phyloP scores from a whole-genome alignment of 2,113 vertebrate species.

The Dascyllus trimaculatus region DNA sequence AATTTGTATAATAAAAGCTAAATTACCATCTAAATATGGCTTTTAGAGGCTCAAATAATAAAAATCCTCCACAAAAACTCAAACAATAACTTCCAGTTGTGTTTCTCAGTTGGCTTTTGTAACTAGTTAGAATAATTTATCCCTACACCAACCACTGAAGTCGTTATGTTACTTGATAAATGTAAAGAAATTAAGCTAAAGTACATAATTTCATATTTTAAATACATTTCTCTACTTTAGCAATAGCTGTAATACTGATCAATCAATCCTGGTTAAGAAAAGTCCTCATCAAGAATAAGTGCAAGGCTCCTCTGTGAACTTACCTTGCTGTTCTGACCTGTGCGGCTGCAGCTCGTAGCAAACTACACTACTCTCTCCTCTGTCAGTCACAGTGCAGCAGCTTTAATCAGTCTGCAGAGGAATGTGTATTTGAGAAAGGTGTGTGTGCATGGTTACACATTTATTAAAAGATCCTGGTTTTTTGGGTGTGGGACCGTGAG shows the following conservation, averaged over 20 bases:
- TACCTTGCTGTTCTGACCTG: slow-evolving; percentile 47
- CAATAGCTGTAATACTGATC: background rate
- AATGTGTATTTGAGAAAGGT: slow-evolving; percentile 88
- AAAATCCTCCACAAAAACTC: background rate
- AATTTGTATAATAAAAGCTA: too few species aligned
- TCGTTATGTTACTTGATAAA: background rate
- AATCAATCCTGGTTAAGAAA: background rate
- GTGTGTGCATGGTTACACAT: slow-evolving; percentile 85
- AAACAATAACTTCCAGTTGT: background rate
- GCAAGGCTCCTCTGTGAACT: slow-evolving; percentile 15
- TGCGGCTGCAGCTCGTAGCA: slow-evolving; percentile 14
- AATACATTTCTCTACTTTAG: background rate
- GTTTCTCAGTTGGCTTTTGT: background rate
- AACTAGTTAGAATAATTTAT: background rate
- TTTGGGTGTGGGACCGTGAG: slow-evolving; percentile 82
- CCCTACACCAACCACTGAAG: background rate
- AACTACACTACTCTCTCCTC: slow-evolving; percentile 36
- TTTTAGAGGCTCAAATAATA: too few species aligned
- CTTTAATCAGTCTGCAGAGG: slow-evolving; percentile 81
- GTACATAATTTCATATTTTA: background rate
- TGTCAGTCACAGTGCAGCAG: slow-evolving; percentile 37
- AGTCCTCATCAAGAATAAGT: background rate
- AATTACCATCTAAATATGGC: too few species aligned
- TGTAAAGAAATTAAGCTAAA: background rate
- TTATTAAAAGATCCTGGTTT: slow-evolving; percentile 86